A percentile compares a stretch with the other conserved stretches of the same genome.
Evolutionary conservation across 2,797 vertebrate species (phyloP).

Genomic region (Rhincodon typus): DNA sequence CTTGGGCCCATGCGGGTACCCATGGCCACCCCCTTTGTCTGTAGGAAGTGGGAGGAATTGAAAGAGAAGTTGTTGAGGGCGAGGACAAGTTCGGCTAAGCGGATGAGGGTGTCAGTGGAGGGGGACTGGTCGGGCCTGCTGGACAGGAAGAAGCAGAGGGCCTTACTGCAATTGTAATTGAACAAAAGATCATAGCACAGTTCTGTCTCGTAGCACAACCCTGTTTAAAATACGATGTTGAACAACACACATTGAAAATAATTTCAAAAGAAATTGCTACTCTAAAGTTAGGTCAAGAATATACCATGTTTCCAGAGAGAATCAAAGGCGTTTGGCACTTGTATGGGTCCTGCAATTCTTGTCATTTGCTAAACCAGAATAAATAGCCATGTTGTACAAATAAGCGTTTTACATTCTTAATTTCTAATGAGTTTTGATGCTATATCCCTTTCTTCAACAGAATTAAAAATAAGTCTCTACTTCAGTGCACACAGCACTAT

Average conservation of each 20-base stretch:
- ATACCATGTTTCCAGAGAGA: neutral
- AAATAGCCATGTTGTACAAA: neutral
- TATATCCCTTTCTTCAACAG: neutral
- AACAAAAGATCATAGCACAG: neutral
- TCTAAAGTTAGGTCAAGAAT: neutral
- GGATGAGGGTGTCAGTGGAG: too few relatives aligned
- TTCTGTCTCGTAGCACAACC: neutral
- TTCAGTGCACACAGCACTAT: neutral
- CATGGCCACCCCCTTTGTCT: too few relatives aligned
- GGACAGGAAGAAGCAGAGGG: too few relatives aligned
- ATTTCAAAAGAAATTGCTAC: neutral
- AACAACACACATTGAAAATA: neutral
- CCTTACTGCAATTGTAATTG: neutral
- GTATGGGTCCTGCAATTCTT: neutral
- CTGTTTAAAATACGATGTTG: neutral
- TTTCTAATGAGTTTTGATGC: slow-evolving; percentile 17
- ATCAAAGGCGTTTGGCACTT: neutral
- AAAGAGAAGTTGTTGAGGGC: too few relatives aligned
- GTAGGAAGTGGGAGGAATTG: too few relatives aligned
- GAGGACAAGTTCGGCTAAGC: too few relatives aligned
- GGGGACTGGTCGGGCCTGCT: too few relatives aligned
- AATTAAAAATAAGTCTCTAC: neutral
- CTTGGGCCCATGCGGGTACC: too few relatives aligned
- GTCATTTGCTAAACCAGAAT: neutral
- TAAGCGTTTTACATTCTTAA: neutral